A percentile compares a stretch with the other conserved stretches of the same genome.
Conservation (phyloP, 1,140 invertebrate species). For the Drosophila subobscura region DNA sequence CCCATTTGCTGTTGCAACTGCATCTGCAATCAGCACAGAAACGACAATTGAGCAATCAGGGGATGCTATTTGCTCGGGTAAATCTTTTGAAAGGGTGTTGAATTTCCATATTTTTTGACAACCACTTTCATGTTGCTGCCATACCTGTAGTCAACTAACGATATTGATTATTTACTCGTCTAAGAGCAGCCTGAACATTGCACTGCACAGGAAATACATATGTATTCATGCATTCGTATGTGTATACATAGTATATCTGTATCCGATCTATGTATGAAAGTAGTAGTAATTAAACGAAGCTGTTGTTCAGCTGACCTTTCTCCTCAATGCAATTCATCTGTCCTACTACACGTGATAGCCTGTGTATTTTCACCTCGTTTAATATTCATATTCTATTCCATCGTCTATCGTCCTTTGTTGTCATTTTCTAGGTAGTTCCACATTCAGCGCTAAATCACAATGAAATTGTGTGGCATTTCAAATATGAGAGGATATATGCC, state of each 20-base stretch:
- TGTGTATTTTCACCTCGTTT: slow-evolving; percentile 27
- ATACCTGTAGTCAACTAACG: slow-evolving; percentile 22
- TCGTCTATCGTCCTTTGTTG: slow-evolving; percentile 46
- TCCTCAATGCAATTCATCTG: background rate
- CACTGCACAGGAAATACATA: background rate
- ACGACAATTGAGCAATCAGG: background rate
- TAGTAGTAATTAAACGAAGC: slow-evolving; percentile 42
- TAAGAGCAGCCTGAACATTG: slow-evolving; percentile 14
- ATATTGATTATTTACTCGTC: slow-evolving; percentile 46
- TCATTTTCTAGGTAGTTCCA: slow-evolving; percentile 58
- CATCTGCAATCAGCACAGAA: background rate
- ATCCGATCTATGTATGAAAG: slow-evolving; percentile 15
- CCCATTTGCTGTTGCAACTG: too few species aligned
- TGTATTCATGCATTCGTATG: too few species aligned
- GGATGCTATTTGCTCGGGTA: too few species aligned
- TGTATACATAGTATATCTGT: too few species aligned
- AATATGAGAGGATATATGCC: slow-evolving; percentile 1
- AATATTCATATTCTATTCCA: slow-evolving; percentile 60
- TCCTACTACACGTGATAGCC: too few species aligned
- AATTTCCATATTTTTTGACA: too few species aligned
- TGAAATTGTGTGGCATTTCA: slow-evolving; percentile 77
- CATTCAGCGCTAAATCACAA: slow-evolving; percentile 76
- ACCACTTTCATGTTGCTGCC: slow-evolving; percentile 1
- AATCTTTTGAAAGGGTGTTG: too few species aligned
- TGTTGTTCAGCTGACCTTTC: slow-evolving; percentile 5